A percentile compares a stretch with the other conserved stretches of the same genome.
phyloP scores from a whole-genome alignment of 2,113 vertebrate species.

The Steatornis caripensis region DNA sequence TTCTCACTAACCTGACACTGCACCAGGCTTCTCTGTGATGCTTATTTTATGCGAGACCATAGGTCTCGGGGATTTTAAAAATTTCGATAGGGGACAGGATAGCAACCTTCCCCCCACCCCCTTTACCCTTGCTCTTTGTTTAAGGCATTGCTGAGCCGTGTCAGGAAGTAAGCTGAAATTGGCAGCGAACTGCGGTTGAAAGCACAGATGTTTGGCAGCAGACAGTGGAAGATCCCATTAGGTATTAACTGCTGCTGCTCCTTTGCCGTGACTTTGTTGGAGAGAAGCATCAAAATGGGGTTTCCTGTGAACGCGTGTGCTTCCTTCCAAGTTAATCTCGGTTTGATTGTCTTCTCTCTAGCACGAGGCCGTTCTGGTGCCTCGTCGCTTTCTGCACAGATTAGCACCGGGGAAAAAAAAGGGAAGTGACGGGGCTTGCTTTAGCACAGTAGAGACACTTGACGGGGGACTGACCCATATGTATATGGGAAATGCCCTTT shows the following conservation, averaged over 20 bases:
- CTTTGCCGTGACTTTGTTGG: background rate
- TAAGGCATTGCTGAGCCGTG: background rate
- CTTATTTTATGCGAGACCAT: conserved; percentile 55
- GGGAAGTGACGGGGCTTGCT: too few species aligned
- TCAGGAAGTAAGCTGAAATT: background rate
- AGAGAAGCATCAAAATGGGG: background rate
- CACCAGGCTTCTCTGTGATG: background rate
- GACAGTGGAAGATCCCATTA: background rate
- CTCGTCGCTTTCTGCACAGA: background rate
- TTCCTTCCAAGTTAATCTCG: background rate
- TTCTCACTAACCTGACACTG: conserved; percentile 3
- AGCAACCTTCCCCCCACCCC: background rate
- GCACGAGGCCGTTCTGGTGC: background rate
- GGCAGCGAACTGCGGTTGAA: background rate
- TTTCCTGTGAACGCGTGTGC: background rate
- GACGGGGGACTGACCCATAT: too few species aligned
- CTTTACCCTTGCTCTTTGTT: background rate
- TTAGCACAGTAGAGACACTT: background rate
- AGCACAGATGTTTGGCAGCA: conserved; percentile 64
- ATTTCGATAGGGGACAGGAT: background rate
- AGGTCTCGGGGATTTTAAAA: conserved; percentile 22
- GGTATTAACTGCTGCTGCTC: background rate
- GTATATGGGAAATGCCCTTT: background rate
- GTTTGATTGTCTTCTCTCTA: background rate
- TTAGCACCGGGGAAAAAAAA: background rate